phyloP scores from a whole-genome alignment of 2,113 vertebrate species.

The Nerophis lumbriciformis region DNA sequence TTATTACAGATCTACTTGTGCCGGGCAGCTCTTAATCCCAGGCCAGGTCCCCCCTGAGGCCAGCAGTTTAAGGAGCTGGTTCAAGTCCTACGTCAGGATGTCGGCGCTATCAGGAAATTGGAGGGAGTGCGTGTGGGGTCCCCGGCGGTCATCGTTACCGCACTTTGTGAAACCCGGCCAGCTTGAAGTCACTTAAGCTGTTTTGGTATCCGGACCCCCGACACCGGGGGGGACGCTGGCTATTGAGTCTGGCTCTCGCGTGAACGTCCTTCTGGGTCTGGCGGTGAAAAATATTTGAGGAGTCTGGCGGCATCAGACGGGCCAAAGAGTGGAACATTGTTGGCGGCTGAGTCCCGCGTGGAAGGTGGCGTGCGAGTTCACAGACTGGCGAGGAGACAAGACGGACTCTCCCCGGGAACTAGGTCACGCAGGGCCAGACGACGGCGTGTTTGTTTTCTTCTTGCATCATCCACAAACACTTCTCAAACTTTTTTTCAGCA shows the following conservation, averaged over 20 bases:
- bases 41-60: slow-evolving; percentile 26
- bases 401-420: slow-evolving; percentile 11
- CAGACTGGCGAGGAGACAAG: slow-evolving; percentile 47
- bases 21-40: slow-evolving; percentile 56
- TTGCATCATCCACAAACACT: slow-evolving; percentile 39
- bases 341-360: slow-evolving; percentile 15
- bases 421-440: slow-evolving; percentile 39
- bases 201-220: slow-evolving; percentile 7
- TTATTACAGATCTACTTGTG: slow-evolving; percentile 38
- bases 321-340: slow-evolving; percentile 37
- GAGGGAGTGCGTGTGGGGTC: slow-evolving; percentile 30
- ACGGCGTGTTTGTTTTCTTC: slow-evolving; percentile 35
- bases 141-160: slow-evolving; percentile 25
- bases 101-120: slow-evolving; percentile 32
- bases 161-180: slow-evolving; percentile 4
- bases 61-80: slow-evolving; percentile 33
- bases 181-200: background rate
- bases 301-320: slow-evolving; percentile 21
- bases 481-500: too few species aligned
- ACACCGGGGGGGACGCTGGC: background rate
- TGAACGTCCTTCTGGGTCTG: slow-evolving; percentile 10
- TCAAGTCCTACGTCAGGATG: slow-evolving; percentile 37
- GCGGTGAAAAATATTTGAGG: slow-evolving; percentile 32
- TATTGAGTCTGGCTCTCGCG: slow-evolving; percentile 6
- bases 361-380: slow-evolving; percentile 37